Evolutionary conservation across 2,797 vertebrate species (phyloP).

Genomic region (Enteromius unitaeniatus): DNA sequence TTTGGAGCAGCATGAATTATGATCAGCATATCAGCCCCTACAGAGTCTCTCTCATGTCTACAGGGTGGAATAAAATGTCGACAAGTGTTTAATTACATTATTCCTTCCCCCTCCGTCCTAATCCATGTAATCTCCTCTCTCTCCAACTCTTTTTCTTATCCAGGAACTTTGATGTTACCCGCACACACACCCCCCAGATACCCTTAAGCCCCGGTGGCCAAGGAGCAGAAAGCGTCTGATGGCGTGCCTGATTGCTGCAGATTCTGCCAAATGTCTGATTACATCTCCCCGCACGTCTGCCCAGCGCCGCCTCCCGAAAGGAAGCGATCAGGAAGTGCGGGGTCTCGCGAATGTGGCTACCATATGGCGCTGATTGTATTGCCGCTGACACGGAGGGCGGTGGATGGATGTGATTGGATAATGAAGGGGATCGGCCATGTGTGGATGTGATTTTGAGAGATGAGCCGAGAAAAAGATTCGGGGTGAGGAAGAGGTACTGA

Average conservation of each 20-base stretch:
- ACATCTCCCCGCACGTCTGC: slow-evolving; percentile 34
- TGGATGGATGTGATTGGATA: slow-evolving; percentile 46
- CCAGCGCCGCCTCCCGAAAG: slow-evolving; percentile 30
- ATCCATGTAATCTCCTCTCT: slow-evolving; percentile 45
- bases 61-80: slow-evolving; percentile 43
- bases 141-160: slow-evolving; percentile 42
- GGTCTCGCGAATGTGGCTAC: slow-evolving; percentile 23
- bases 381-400: slow-evolving; percentile 21
- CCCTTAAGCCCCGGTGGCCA: slow-evolving; percentile 46
- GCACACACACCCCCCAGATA: slow-evolving; percentile 38
- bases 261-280: slow-evolving; percentile 48
- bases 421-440: slow-evolving; percentile 42
- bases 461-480: slow-evolving; percentile 35
- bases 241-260: slow-evolving; percentile 46
- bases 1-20: slow-evolving; percentile 22
- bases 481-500: slow-evolving; percentile 22
- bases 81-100: slow-evolving; percentile 53
- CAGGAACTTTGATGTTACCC: slow-evolving; percentile 52
- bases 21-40: slow-evolving; percentile 36
- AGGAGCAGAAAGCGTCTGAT: slow-evolving; percentile 47
- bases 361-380: slow-evolving; percentile 43
- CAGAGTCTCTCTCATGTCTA: slow-evolving; percentile 34
- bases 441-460: slow-evolving; percentile 37
- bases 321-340: slow-evolving; percentile 36
- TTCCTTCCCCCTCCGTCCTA: slow-evolving; percentile 36